Percentiles rank a stretch among this genome's conserved stretches.
These are phyloP conservation scores for Formica selysi DNA, from an alignment of 1,140 invertebrate genomes.

Conservation along the genomic window DNA sequence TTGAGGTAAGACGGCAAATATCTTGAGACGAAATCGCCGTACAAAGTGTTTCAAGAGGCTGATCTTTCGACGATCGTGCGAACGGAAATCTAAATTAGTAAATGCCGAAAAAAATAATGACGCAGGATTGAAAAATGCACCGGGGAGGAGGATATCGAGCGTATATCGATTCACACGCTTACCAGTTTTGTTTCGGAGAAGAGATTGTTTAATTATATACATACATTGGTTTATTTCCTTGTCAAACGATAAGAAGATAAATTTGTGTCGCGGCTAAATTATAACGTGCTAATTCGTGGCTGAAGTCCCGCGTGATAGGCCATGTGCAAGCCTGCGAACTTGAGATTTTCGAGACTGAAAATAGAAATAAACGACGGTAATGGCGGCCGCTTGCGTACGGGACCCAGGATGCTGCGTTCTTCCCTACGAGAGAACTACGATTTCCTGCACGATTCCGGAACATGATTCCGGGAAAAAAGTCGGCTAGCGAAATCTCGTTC, in stretches of 20 bases:
- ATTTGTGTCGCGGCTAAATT: conserved; percentile 34
- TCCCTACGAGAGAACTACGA: conserved; percentile 40
- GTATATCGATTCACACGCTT: conserved; percentile 7
- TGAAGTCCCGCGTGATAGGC: conserved; percentile 21
- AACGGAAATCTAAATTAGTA: conserved; percentile 19
- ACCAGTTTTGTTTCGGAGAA: neutral
- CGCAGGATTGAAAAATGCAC: neutral
- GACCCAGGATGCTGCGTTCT: neutral
- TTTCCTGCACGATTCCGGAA: conserved; percentile 69
- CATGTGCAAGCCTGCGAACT: conserved; percentile 11
- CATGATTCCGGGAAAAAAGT: conserved; percentile 60
- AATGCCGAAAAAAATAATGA: conserved; percentile 38
- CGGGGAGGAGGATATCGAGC: conserved; percentile 2
- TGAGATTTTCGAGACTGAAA: conserved; percentile 30
- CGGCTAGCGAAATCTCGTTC: conserved; percentile 36
- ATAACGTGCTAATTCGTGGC: conserved; percentile 39
- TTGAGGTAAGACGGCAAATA: neutral
- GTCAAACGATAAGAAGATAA: conserved; percentile 44
- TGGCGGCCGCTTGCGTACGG: conserved; percentile 1
- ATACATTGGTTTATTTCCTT: conserved; percentile 25
- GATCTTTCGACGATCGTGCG: conserved; percentile 23
- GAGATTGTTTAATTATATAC: conserved; percentile 23
- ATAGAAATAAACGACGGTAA: conserved; percentile 36
- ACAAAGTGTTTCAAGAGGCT: neutral
- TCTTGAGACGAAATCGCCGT: conserved; percentile 17